A percentile compares a stretch with the other conserved stretches of the same genome.
phyloP scores from a whole-genome alignment of 2,797 vertebrate genomes.

The Notolabrus celidotus region DNA sequence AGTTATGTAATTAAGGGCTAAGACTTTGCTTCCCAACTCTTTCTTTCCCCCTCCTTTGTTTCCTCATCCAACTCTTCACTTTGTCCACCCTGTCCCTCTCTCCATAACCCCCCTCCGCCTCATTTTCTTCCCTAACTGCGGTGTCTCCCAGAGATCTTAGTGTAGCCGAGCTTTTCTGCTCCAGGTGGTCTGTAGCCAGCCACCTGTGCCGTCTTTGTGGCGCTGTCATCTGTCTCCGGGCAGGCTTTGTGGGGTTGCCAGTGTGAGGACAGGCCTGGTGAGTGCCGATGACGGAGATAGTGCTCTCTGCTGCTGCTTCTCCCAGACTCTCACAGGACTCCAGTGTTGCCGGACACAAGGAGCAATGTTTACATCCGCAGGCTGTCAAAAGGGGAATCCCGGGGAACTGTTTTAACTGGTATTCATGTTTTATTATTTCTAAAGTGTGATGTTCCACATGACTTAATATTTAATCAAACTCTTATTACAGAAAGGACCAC shows the following conservation, averaged over 20 bases:
- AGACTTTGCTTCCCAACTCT: neutral
- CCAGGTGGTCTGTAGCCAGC: conserved; percentile 84
- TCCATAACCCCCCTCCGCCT: conserved; percentile 3
- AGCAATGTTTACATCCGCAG: conserved; percentile 48
- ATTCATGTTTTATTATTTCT: neutral
- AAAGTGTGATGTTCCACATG: neutral
- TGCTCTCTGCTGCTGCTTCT: conserved; percentile 68
- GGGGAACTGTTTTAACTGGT: conserved; percentile 40
- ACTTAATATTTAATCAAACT: no score
- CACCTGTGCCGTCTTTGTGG: conserved; percentile 87
- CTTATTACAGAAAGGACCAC: neutral
- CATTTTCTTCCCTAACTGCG: conserved; percentile 35
- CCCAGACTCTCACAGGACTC: conserved; percentile 68
- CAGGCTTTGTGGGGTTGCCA: conserved; percentile 82
- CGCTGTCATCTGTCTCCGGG: conserved; percentile 83
- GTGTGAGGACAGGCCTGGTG: conserved; percentile 78
- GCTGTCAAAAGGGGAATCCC: conserved; percentile 32
- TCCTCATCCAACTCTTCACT: conserved; percentile 16
- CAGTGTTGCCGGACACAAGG: conserved; percentile 61
- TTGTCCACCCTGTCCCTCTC: neutral
- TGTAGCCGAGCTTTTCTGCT: conserved; percentile 62
- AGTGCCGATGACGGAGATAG: conserved; percentile 81
- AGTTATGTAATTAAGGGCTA: neutral
- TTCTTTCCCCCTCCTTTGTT: conserved; percentile 1
- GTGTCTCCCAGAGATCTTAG: conserved; percentile 64